Base-by-base conservation (phyloP, 2,113 vertebrate genomes). In the Crotalus viridis region DNA sequence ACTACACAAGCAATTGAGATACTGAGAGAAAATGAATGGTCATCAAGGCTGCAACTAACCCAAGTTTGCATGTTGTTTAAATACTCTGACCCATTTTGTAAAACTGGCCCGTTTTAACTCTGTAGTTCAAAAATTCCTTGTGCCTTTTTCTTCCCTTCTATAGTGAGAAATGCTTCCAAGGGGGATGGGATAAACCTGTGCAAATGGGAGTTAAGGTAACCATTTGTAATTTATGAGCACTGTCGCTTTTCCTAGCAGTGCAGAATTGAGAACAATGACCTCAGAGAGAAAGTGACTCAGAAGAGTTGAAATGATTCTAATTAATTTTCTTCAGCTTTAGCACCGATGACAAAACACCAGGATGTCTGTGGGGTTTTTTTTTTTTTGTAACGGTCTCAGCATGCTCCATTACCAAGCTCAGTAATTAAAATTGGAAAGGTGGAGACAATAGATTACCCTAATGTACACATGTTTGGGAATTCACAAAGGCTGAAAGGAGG, bases 251-350 rank as follows among this genome's bases (percentile, higher is more conserved):
- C 94, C 9, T 22, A 91, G 87, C 92, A 94, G 28, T 88, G 92
- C 94, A 95, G 91, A 93, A 86, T 56, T 81, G 55, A 95, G 94
- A 95, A 90, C 85, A 93, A 74, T 85, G 95, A 93, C 95, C 95
- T 93, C 57, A 92, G 91, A 94, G 93, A 56, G 89, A 93, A 96
- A 94, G 55, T 95, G 9, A 0, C 59, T 93, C 92, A 93, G 94
- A 96, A 95, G 69, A 94, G 85, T 96, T 94, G 90, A 96, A 96
- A 96, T 91, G 90, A 90, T 91, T 95, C 95, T 96, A 96, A 96
- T 97, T 96, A 96, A 95, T 96, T 96, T 91, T 93, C 90, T 96
- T 94, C 81, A 94, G 51, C 94, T 97, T 97, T 94, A 95, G 93
- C 92, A 94, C 85, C 0, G 17, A 92, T 93, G 96, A 91, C 93